These are phyloP conservation scores for Polypterus senegalus DNA, from an alignment of 2,113 vertebrate genomes.

Conservation along the genomic window DNA sequence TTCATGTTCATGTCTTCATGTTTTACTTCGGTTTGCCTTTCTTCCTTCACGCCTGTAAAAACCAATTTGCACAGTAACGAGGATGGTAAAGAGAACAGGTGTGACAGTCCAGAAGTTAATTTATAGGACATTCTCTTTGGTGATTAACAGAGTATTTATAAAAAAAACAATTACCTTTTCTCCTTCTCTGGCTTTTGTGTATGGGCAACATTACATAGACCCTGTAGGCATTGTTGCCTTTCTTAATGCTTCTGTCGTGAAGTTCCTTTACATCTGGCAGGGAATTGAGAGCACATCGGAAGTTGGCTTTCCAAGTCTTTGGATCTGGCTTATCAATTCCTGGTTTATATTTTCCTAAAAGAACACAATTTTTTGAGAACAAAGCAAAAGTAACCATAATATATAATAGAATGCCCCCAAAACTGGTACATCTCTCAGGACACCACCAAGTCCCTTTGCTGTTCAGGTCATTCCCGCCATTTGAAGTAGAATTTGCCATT, in stretches of 20 bases:
- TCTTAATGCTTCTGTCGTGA: conserved; percentile 51
- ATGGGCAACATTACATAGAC: conserved; percentile 54
- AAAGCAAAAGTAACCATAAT: too few species aligned
- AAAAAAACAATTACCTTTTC: conserved; percentile 31
- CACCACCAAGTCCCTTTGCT: too few species aligned
- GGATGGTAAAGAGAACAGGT: not conserved
- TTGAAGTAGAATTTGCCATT: too few species aligned
- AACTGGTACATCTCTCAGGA: too few species aligned
- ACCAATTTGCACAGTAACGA: not conserved
- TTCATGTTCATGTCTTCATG: not conserved
- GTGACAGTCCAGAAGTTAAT: not conserved
- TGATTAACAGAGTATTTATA: not conserved
- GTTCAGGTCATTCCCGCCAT: too few species aligned
- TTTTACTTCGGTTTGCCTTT: conserved; percentile 9
- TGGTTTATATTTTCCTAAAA: conserved; percentile 43
- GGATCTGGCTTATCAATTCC: conserved; percentile 54
- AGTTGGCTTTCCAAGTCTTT: conserved; percentile 66
- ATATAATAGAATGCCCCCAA: too few species aligned
- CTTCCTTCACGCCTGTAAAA: conserved; percentile 14
- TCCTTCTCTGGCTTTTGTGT: conserved; percentile 30
- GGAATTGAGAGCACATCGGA: conserved; percentile 58
- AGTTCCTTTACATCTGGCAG: conserved; percentile 53
- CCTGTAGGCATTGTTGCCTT: conserved; percentile 50
- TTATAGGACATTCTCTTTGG: not conserved
- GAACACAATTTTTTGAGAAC: too few species aligned